Conservation (phyloP, 2,797 vertebrate genomes). For the Rhinichthys osculus region DNA sequence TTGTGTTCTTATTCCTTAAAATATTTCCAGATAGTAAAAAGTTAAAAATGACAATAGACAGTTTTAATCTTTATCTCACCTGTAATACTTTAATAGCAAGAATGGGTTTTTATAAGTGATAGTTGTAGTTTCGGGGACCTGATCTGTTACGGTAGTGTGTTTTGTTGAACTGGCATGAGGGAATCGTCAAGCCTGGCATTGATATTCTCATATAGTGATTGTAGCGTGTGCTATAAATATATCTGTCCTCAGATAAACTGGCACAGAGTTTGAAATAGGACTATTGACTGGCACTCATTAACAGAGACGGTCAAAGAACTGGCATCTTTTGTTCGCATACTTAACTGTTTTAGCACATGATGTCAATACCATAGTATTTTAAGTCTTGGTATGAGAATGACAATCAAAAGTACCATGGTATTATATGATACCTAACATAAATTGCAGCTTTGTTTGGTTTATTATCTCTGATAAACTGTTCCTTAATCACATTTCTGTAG, state of each 20-base stretch:
- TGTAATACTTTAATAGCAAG: not conserved
- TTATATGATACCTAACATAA: not conserved
- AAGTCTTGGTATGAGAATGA: not conserved
- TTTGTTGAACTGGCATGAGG: not conserved
- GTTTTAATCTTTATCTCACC: not conserved
- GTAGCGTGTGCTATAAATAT: not conserved
- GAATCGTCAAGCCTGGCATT: not conserved
- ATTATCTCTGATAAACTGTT: not conserved
- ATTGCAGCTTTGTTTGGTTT: not conserved
- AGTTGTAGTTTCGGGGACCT: not conserved
- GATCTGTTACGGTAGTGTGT: not conserved
- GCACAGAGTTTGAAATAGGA: not conserved
- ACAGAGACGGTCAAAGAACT: not conserved
- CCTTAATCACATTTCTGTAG: not conserved
- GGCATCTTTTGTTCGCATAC: not conserved
- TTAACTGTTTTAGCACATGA: not conserved
- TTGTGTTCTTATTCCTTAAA: not conserved
- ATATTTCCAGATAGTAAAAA: not conserved
- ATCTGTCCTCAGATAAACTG: constrained; percentile 9
- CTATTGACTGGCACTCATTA: not conserved
- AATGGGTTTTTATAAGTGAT: not conserved
- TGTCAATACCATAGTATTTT: not conserved
- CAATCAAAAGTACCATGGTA: not conserved
- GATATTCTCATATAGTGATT: not conserved
- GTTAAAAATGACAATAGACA: not conserved